Evolutionary conservation across 2,113 vertebrate genomes (phyloP).

Genomic region (Anthoscopus minutus): DNA sequence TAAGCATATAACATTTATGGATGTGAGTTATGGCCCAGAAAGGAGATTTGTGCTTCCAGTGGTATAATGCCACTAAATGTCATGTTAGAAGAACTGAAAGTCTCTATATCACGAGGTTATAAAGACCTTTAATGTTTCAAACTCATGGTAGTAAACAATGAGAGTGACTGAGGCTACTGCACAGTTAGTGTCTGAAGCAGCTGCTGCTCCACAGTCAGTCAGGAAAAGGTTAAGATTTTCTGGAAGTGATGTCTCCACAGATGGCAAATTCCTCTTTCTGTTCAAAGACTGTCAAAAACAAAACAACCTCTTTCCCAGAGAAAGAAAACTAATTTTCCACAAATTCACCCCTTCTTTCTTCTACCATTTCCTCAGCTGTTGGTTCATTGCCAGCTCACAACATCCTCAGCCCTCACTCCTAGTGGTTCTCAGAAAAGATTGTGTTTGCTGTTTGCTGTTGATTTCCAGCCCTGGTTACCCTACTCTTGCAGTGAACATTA

Average conservation of each 20-base stretch:
- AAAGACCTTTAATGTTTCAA: background rate
- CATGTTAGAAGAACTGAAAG: background rate
- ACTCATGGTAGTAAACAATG: background rate
- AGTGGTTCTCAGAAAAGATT: background rate
- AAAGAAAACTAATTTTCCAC: constrained; percentile 48
- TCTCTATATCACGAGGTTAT: background rate
- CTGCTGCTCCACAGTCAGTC: background rate
- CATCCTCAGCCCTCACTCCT: background rate
- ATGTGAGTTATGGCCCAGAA: background rate
- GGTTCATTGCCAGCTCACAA: background rate
- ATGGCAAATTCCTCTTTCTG: constrained; percentile 57
- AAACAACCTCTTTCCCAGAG: constrained; percentile 43
- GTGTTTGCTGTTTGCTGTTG: background rate
- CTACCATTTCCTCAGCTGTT: constrained; percentile 28
- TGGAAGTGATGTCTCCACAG: constrained; percentile 34
- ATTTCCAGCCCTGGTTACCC: background rate
- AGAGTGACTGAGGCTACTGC: background rate
- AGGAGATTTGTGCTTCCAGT: background rate
- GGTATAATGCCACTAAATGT: background rate
- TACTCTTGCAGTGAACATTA: background rate
- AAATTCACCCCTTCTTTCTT: constrained; percentile 46
- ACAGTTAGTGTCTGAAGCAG: background rate
- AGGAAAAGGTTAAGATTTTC: constrained; percentile 55
- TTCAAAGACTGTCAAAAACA: constrained; percentile 46
- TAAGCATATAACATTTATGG: background rate